Conservation (phyloP, 2,797 vertebrate species). For the Syndactyla subalaris region DNA sequence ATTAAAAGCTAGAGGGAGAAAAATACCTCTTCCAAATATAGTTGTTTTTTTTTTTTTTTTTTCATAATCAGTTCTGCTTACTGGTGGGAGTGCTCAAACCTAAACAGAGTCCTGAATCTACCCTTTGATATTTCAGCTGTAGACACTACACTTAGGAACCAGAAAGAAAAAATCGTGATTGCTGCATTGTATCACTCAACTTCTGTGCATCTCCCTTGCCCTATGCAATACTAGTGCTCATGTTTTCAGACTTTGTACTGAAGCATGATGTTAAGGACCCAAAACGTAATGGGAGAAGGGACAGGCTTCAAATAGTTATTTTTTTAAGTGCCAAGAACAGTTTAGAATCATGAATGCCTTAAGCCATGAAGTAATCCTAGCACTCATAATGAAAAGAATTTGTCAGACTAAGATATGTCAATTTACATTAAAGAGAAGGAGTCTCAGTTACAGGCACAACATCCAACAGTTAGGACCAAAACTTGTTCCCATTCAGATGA, state of each 20-base stretch:
- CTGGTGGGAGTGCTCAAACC: not conserved
- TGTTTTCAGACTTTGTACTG: not conserved
- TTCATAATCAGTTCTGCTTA: not conserved
- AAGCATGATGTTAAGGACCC: not conserved
- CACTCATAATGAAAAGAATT: conserved; percentile 46
- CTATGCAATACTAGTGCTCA: not conserved
- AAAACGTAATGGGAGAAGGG: not conserved
- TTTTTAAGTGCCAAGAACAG: not conserved
- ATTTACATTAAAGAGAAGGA: conserved; percentile 35
- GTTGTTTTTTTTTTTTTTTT: not conserved
- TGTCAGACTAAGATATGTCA: not conserved
- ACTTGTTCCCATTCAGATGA: not conserved
- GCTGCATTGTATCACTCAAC: not conserved
- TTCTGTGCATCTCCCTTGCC: not conserved
- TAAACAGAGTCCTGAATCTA: not conserved
- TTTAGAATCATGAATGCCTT: conserved; percentile 14
- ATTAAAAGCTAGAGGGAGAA: not conserved
- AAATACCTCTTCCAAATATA: not conserved
- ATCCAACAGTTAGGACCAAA: not conserved
- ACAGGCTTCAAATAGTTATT: conserved; percentile 18
- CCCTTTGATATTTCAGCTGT: not conserved
- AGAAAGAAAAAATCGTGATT: not conserved
- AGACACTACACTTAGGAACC: not conserved
- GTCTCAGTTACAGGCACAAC: not conserved
- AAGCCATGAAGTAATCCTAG: conserved; percentile 12